Base-by-base conservation (phyloP, 2,113 vertebrate genomes). In the Nibea albiflora region DNA sequence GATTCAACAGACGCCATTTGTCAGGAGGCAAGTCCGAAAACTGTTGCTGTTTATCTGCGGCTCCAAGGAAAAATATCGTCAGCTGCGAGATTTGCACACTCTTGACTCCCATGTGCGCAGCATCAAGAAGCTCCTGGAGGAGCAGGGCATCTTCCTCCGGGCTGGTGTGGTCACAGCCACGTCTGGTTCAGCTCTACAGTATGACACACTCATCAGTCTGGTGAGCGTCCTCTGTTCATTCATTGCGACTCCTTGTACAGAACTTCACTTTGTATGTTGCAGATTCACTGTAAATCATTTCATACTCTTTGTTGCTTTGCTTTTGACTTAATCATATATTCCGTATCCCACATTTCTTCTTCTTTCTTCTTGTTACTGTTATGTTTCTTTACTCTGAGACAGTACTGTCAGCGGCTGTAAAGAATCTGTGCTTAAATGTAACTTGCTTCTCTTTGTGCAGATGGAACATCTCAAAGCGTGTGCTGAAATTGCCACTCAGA, bases 381-480 rank as follows among this genome's bases (percentile, higher is more conserved):
- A 5, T 15, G 2, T 11, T 44, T 46, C 11, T 64, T 46, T 46
- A 24, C 19, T 46, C 35, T 75, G 3, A 28, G 16, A 39, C 46
- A 26, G 2, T 8, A 2, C 8, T 49, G 20, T n/a, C 9, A 11
- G 2, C 39, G n/a, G 11, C 4, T 50, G 9, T 39, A 60, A 57
- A 46, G 22, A 46, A 17, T 53, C 0, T 74, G 3, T 66, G 5
- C 2, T 76, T 14, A 16, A 49, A 2, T 80, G 0, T 68, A 54
- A 62, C 22, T 49, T 53, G 14, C 53, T 76, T 78, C 46, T 75
- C 35, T 84, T 68, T 69, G 16, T 94, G 57, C 92, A 99, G 98
- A 99, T 99, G 98, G 98, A 99, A 49, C 98, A 99, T 47, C 85
- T 99, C 5, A 99, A 99, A 90, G 98, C 98, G 66, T 99, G 98